phyloP scores from a whole-genome alignment of 2,797 vertebrate genomes.

The Chiroxiphia lanceolata region DNA sequence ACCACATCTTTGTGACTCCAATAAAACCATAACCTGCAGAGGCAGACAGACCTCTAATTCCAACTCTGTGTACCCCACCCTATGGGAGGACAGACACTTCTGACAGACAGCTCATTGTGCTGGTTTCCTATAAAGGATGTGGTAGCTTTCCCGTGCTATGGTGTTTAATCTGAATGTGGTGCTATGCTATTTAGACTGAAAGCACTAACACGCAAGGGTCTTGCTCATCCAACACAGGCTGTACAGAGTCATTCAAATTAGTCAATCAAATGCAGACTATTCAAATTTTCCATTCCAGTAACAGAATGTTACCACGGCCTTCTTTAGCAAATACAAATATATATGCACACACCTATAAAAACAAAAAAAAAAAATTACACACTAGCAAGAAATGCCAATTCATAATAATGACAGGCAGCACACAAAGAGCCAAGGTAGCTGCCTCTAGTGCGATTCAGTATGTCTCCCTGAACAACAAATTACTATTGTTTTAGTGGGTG shows the following conservation, averaged over 20 bases:
- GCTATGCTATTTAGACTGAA: neutral
- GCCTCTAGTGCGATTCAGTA: neutral
- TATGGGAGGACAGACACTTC: neutral
- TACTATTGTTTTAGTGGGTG: neutral
- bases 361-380: neutral
- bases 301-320: neutral
- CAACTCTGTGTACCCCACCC: neutral
- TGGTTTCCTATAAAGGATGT: neutral
- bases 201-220: neutral
- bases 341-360: neutral
- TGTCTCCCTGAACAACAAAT: neutral
- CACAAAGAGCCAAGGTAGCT: neutral
- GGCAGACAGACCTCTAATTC: neutral
- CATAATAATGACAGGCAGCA: neutral
- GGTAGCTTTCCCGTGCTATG: neutral
- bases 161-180: neutral
- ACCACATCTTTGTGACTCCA: neutral
- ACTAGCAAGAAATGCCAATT: constrained; percentile 3
- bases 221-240: neutral
- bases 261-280: neutral
- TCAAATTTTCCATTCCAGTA: constrained; percentile 1
- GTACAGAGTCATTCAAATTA: neutral
- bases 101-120: neutral
- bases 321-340: neutral
- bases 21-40: neutral